Evolutionary conservation across 2,113 vertebrate species (phyloP), one percentile per base, ranked within the genome.

Genomic region (Plecotus auritus): DNA sequence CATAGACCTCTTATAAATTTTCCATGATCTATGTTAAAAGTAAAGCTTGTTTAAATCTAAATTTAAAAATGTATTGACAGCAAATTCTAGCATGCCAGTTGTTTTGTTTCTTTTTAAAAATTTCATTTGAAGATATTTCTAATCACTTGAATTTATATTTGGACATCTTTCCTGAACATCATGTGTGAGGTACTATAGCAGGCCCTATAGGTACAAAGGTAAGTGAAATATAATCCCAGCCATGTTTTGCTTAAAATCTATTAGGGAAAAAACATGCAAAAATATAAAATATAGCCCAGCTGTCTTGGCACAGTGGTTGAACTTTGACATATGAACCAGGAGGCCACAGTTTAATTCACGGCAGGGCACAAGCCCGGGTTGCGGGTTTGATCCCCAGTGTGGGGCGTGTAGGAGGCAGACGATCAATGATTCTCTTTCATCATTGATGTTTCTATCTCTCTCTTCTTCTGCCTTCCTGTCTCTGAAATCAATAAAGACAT

Each of bases 201-300:
- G 22, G 28, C 9, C 13, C 16, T 42, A 54, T 84, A 95, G 13
- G 5, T 69, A 73, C 20, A 78, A 47, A 95, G 16, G 17, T 90
- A 85, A 77, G 54, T 74, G 17, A 70, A 72, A 77, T 23, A 76
- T 1, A 61, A 26, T 8, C 42, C 13, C 30, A 54, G n/a, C 1
- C 37, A 90, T 74, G 80, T 84, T 95, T 91, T 96, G n/a, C 28
- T 84, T 86, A 84, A 80, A 87, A 67, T 45, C 14, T 72, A 67
- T 22, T 30, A 49, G 22, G 54, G 26, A 91, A 83, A 20, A 70
- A 82, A 74, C 35, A 6, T 54, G 76, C 73, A 40, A 84, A 81
- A 47, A 59, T 37, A 92, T 37, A 84, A 85, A 2, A 81, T 37
- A 70, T 88, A 20, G 17, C 59, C 23, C 17, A 59, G 74, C 42